phyloP scores from a whole-genome alignment of 2,113 vertebrate species.

The Bubo blakistoni region DNA sequence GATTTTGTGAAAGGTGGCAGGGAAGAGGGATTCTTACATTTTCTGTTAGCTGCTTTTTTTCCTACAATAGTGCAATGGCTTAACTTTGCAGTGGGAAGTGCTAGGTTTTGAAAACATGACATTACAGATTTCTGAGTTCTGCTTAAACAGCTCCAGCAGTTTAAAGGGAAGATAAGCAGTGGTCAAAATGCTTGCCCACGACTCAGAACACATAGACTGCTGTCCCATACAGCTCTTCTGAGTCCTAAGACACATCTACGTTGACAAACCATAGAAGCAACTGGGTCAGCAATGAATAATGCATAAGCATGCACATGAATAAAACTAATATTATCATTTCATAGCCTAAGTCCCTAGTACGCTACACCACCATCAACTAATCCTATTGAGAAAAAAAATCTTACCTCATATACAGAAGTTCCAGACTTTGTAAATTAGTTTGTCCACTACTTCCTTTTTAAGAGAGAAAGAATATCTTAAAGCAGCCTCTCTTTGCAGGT shows the following conservation, averaged over 20 bases:
- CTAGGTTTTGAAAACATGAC: not conserved
- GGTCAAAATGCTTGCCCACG: rapidly evolving
- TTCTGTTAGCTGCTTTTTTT: not conserved
- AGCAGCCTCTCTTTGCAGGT: not conserved
- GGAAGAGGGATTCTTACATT: not conserved
- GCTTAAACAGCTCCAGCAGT: not conserved
- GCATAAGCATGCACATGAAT: not conserved
- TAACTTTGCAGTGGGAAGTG: not conserved
- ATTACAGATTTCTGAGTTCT: not conserved
- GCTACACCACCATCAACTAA: not conserved
- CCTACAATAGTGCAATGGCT: not conserved
- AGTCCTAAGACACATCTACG: not conserved
- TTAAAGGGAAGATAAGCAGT: not conserved
- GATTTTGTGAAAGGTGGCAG: not conserved
- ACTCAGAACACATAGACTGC: not conserved
- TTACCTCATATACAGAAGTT: not conserved
- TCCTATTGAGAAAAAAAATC: not conserved
- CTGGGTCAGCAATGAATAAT: not conserved
- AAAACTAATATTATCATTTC: not conserved
- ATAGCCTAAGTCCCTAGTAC: not conserved
- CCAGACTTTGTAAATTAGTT: not conserved
- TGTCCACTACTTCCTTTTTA: not conserved
- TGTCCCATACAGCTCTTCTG: not conserved
- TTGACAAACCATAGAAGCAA: not conserved
- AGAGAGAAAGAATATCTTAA: not conserved